Evolutionary conservation across 2,113 vertebrate species (phyloP).

Genomic region (Chloroceryle aenea): DNA sequence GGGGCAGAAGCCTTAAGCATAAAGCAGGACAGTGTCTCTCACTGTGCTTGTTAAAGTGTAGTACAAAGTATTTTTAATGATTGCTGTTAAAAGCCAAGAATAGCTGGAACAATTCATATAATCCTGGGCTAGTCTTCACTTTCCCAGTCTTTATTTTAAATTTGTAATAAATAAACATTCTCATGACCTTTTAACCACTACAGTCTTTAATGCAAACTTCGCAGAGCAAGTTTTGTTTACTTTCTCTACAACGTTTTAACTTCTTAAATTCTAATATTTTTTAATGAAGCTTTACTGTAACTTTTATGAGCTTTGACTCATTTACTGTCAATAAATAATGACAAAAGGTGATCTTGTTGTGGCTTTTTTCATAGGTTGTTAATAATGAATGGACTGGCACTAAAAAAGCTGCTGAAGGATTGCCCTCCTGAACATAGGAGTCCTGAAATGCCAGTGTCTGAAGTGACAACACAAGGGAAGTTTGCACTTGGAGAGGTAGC

Average conservation of each 20-base stretch:
- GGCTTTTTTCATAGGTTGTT: neutral
- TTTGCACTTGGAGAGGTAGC: neutral
- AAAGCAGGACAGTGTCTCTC: neutral
- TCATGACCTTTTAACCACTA: neutral
- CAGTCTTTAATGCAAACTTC: neutral
- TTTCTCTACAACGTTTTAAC: neutral
- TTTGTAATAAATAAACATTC: neutral
- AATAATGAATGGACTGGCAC: neutral
- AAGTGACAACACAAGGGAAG: neutral
- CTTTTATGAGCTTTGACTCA: neutral
- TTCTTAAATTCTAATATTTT: neutral
- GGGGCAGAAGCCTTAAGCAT: neutral
- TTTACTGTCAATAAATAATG: constrained; percentile 15
- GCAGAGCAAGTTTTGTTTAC: neutral
- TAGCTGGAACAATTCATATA: neutral
- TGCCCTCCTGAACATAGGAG: neutral
- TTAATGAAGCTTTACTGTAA: neutral
- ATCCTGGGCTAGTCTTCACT: neutral
- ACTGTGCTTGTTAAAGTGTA: neutral
- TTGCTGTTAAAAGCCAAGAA: neutral
- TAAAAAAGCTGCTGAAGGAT: neutral
- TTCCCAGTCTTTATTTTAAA: neutral
- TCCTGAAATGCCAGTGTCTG: neutral
- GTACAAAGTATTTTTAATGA: neutral
- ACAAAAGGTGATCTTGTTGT: neutral